Conservation (phyloP, 1,140 invertebrate genomes). For the Drosophila varians region DNA sequence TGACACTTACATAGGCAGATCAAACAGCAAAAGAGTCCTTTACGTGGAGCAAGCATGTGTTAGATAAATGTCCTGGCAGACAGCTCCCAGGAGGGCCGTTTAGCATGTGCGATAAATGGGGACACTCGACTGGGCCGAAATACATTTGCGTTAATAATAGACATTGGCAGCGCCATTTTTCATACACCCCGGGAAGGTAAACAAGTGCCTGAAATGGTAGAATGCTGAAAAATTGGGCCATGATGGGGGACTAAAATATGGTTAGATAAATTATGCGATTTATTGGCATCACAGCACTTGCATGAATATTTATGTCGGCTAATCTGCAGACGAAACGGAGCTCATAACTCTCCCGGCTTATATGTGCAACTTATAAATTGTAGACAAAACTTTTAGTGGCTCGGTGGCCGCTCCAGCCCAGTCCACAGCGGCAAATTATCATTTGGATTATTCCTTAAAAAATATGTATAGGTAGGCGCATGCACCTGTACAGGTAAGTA, state of each 20-base stretch:
- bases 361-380: not conserved
- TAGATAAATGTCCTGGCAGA: slow-evolving; percentile 46
- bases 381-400: not conserved
- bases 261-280: slow-evolving; percentile 40
- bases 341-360: slow-evolving; percentile 18
- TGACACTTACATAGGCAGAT: slow-evolving; percentile 61
- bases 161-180: slow-evolving; percentile 71
- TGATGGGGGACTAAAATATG: slow-evolving; percentile 33
- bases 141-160: slow-evolving; percentile 77
- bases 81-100: slow-evolving; percentile 73
- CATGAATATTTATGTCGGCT: slow-evolving; percentile 33
- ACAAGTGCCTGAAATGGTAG: slow-evolving; percentile 22
- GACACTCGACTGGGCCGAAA: slow-evolving; percentile 48
- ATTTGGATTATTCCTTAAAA: slow-evolving; percentile 1
- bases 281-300: slow-evolving; percentile 44
- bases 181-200: slow-evolving; percentile 49
- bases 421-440: slow-evolving; percentile 38
- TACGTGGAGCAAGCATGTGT: slow-evolving; percentile 30
- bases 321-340: slow-evolving; percentile 12
- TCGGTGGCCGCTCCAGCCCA: not conserved
- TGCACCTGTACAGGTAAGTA: slow-evolving; percentile 41
- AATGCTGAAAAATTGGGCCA: slow-evolving; percentile 36
- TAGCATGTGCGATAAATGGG: slow-evolving; percentile 76
- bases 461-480: slow-evolving; percentile 3
- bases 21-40: slow-evolving; percentile 37